phyloP scores from a whole-genome alignment of 1,140 invertebrate genomes.

The Lanistes nyassanus region DNA sequence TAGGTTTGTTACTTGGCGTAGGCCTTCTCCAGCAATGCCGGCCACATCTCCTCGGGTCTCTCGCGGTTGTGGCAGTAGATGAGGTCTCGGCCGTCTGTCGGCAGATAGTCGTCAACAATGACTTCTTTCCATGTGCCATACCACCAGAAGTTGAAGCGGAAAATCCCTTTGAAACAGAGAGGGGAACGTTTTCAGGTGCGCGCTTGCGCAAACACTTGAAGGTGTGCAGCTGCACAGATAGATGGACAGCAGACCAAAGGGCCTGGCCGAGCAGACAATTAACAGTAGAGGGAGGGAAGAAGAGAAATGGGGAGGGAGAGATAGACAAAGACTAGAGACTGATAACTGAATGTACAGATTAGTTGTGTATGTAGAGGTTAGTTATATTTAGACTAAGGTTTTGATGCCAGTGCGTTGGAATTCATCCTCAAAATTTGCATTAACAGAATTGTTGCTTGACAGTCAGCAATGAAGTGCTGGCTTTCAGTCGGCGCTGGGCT shows the following conservation, averaged over 20 bases:
- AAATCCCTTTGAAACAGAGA: constrained; percentile 58
- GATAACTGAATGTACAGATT: background rate
- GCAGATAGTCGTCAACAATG: constrained; percentile 80
- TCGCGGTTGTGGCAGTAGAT: constrained; percentile 62
- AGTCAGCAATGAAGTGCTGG: too few species aligned
- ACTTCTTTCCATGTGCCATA: constrained; percentile 83
- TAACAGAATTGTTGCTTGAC: too few species aligned
- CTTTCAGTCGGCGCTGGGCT: too few species aligned
- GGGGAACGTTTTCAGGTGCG: background rate
- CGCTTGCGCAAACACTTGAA: background rate
- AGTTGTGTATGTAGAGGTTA: background rate
- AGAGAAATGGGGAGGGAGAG: background rate
- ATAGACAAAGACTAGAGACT: background rate
- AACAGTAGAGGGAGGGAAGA: background rate
- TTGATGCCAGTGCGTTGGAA: too few species aligned
- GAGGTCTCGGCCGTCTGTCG: constrained; percentile 70
- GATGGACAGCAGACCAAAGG: background rate
- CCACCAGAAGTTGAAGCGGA: constrained; percentile 81
- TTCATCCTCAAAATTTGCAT: too few species aligned
- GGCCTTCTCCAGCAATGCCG: constrained; percentile 95
- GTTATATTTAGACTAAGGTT: too few species aligned
- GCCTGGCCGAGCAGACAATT: background rate
- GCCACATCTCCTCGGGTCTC: constrained; percentile 82
- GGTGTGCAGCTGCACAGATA: background rate
- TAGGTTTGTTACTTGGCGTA: constrained; percentile 95